Evolutionary conservation across 2,797 vertebrate species (phyloP).

Genomic region (Macropus fuliginosus): DNA sequence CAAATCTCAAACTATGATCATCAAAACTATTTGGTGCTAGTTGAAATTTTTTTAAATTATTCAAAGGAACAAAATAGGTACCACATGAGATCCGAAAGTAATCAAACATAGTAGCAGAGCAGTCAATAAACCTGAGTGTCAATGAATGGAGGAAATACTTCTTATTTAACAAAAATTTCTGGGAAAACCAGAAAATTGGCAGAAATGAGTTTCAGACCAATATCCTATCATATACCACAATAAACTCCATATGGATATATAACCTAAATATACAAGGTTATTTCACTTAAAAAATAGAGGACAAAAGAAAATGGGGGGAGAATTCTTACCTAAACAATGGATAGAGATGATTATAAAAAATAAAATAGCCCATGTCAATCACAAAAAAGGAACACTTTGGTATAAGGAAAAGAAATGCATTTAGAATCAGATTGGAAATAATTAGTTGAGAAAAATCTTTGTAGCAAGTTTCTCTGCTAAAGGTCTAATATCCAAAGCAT

Average conservation of each 20-base stretch:
- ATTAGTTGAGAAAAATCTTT: background rate
- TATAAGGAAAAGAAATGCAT: background rate
- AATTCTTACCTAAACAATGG: background rate
- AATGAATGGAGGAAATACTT: background rate
- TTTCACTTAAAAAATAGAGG: background rate
- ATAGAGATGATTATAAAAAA: background rate
- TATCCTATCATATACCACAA: background rate
- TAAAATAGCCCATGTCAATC: background rate
- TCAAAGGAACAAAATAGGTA: too few relatives aligned
- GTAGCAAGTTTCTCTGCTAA: background rate
- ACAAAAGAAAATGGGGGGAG: background rate
- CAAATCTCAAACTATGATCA: too few relatives aligned
- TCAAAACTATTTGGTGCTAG: too few relatives aligned
- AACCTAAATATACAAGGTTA: background rate
- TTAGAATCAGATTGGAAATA: background rate
- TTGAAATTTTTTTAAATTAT: too few relatives aligned
- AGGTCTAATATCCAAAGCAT: background rate
- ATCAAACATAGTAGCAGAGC: too few relatives aligned
- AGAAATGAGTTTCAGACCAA: background rate
- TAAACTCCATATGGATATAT: background rate
- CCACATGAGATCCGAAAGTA: too few relatives aligned
- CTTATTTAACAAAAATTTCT: background rate
- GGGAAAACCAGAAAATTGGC: background rate
- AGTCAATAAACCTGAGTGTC: too few relatives aligned
- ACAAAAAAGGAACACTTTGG: background rate